Conservation (phyloP, 53 echinoderm and acorn worm genomes). For the Hippasteria phrygiana region DNA sequence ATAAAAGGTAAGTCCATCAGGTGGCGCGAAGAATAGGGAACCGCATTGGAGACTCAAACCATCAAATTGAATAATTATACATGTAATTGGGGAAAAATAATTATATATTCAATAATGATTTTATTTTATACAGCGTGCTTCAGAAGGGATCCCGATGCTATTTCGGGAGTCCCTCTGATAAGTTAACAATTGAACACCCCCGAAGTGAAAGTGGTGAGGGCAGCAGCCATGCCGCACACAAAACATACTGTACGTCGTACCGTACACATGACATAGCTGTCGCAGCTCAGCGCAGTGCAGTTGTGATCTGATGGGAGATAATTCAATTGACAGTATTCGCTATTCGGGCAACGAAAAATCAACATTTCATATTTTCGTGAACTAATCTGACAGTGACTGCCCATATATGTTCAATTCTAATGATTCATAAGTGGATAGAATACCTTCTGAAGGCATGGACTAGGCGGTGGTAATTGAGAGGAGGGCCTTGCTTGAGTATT, state of each 20-base stretch:
- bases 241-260: background rate
- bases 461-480: slow-evolving; percentile 45
- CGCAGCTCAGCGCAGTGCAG: background rate
- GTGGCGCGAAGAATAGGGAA: too few relatives aligned
- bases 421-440: slow-evolving; percentile 18
- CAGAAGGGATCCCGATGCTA: too few relatives aligned
- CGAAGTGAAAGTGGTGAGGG: slow-evolving; percentile 48
- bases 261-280: background rate
- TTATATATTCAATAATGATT: too few relatives aligned
- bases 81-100: background rate
- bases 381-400: slow-evolving; percentile 34
- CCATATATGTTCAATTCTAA: slow-evolving; percentile 8
- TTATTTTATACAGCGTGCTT: too few relatives aligned
- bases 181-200: background rate
- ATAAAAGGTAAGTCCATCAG: too few relatives aligned
- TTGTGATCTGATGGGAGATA: background rate
- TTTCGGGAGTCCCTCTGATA: background rate
- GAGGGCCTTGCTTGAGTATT: slow-evolving; percentile 9
- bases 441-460: slow-evolving; percentile 33
- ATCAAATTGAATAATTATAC: background rate
- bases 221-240: slow-evolving; percentile 36
- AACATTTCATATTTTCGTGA: background rate
- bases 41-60: background rate
- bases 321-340: background rate
- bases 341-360: background rate